These are phyloP conservation scores for Nasonia oneida DNA, from an alignment of 2,888 invertebrate species.

Conservation along the genomic window DNA sequence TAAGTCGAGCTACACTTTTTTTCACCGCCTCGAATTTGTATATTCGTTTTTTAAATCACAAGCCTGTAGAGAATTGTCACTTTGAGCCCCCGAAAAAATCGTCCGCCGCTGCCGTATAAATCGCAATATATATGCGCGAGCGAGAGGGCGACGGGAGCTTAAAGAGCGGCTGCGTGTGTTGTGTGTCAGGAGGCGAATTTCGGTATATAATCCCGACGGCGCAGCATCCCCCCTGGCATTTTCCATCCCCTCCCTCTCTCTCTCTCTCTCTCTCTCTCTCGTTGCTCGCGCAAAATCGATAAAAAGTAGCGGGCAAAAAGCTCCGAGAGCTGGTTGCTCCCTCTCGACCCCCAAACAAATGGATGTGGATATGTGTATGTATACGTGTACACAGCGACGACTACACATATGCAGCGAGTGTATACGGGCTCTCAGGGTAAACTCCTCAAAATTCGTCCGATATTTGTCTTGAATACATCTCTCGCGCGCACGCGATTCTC, in stretches of 20 bases:
- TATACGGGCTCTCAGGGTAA: slow-evolving; percentile 1
- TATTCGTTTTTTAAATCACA: neutral
- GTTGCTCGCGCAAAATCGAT: slow-evolving; percentile 41
- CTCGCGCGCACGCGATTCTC: slow-evolving; percentile 6
- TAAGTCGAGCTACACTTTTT: neutral
- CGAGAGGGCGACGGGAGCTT: slow-evolving; percentile 37
- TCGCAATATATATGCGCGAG: slow-evolving; percentile 9
- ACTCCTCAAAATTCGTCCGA: slow-evolving; percentile 34
- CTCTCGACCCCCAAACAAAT: slow-evolving; percentile 24
- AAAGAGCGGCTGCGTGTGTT: neutral
- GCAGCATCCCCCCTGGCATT: slow-evolving; percentile 31
- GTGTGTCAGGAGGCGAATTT: slow-evolving; percentile 45
- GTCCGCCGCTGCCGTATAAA: neutral
- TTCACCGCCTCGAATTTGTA: neutral
- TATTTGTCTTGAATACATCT: slow-evolving; percentile 45
- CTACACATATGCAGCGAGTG: neutral
- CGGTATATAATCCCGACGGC: slow-evolving; percentile 51
- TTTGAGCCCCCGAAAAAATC: neutral
- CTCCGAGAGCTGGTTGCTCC: neutral
- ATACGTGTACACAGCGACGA: neutral
- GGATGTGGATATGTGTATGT: neutral
- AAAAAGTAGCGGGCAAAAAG: slow-evolving; percentile 39
- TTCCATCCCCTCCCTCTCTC: neutral
- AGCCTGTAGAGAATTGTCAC: neutral
- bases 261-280: neutral